Base-by-base conservation (phyloP, 2,888 invertebrate species). In the Neoitamus cyanurus region DNA sequence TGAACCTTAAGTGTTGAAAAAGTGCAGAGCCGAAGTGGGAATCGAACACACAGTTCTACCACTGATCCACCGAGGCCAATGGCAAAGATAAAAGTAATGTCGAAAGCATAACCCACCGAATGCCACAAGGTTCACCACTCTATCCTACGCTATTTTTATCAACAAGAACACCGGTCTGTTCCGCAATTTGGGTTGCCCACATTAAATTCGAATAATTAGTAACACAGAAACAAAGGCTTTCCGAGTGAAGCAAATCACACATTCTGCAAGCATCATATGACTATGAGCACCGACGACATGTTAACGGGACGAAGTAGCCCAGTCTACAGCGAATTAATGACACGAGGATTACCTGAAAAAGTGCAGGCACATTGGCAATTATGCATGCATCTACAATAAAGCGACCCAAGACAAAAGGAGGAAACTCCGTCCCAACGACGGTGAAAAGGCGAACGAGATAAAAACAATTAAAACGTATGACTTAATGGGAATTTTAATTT, bases 401-500 rank as follows among this genome's bases (percentile, higher is more conserved):
- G 34, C 75, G 4, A 25, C 25, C 37, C 36, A 37, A 75, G 20
- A 75, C 75, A 75, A 75, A 75, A 75, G 75, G 28, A 42, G 75
- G 75, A 75, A 75, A 25, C 20, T 37, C 73, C 75, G 46, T 75
- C 78, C 3, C n/a, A 37, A 11, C 77, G n/a, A 11, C 15, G 25
- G 28, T n/a, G 48, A 78, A 31, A 78, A n/a, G 31, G 78, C 15
- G 78, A 9, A 46, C 31, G 46, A 78, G 78, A 82, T 69, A 82
- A 69, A 68, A 82, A 68, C 82, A 82, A 82, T 82, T 82, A 82
- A 82, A 58, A 68, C 37, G 82, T 69, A 69, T 69, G 69, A 69
- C 36, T 69, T 69, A 82, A 82, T 82, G 82, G 82, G 69, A 82
- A 69, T 82, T 82, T 82, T 82, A 68, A 82, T 69, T 82, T 82